Evolutionary conservation across 2,113 vertebrate genomes (phyloP).

Genomic region (Agapornis roseicollis): DNA sequence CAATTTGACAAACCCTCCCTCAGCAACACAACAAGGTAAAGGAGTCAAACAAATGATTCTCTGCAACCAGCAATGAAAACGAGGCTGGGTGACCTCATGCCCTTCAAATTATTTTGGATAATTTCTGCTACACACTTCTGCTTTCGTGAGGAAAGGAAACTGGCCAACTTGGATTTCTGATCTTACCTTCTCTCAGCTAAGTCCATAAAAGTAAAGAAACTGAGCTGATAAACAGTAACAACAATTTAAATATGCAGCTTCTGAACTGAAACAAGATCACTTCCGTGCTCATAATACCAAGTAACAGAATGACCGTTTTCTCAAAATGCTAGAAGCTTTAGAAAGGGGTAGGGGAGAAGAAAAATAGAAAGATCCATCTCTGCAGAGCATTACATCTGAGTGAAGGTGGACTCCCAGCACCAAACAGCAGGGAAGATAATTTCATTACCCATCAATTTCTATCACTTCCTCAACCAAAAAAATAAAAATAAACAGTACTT

Average conservation of each 20-base stretch:
- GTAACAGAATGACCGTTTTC: neutral
- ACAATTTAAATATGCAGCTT: neutral
- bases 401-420: neutral
- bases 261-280: neutral
- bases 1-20: neutral
- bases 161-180: neutral
- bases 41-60: neutral
- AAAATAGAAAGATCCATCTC: fast-evolving
- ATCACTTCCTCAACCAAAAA: neutral
- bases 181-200: fast-evolving
- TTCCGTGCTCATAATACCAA: neutral
- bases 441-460: neutral
- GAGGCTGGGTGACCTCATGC: neutral
- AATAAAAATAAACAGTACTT: neutral
- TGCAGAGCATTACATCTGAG: neutral
- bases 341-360: neutral
- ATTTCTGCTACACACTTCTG: neutral
- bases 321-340: neutral
- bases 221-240: neutral
- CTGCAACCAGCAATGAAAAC: neutral
- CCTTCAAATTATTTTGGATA: neutral
- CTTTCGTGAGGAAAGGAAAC: neutral
- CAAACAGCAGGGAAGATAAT: neutral
- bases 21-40: neutral
- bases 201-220: neutral